phyloP scores from a whole-genome alignment of 2,113 vertebrate genomes.

The Phrynocephalus versicolor region DNA sequence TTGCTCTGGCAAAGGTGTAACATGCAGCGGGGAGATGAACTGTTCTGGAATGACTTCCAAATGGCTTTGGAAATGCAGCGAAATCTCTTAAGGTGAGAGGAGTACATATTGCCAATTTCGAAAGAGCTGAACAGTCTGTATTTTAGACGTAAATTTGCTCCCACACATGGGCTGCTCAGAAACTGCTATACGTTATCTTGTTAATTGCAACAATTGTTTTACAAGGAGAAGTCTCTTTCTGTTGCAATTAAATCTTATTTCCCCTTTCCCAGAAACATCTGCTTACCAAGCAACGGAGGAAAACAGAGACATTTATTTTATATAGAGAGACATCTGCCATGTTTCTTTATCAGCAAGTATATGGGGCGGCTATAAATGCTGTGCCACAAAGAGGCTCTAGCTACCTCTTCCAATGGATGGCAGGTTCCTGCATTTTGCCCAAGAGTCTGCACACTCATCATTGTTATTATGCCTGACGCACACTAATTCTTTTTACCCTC shows the following conservation, averaged over 20 bases:
- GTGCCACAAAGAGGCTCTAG: background rate
- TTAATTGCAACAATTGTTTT: background rate
- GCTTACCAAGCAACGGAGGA: background rate
- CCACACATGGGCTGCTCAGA: constrained; percentile 60
- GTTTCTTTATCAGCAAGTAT: background rate
- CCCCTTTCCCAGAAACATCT: background rate
- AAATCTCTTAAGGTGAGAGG: constrained; percentile 10
- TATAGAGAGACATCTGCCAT: background rate
- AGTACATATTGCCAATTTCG: constrained; percentile 33
- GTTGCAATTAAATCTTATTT: background rate
- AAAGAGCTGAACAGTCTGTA: constrained; percentile 46
- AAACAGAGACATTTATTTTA: accelerated
- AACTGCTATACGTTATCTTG: constrained; percentile 34
- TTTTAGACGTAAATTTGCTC: constrained; percentile 55
- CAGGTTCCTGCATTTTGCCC: constrained; percentile 8
- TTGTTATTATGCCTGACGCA: background rate
- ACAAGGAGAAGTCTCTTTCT: background rate
- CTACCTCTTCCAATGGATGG: background rate
- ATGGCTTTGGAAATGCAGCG: background rate
- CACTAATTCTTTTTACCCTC: background rate
- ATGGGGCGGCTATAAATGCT: background rate
- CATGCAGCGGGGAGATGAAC: background rate
- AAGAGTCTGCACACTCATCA: accelerated
- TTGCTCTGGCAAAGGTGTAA: background rate
- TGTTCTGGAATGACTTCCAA: background rate